phyloP scores from a whole-genome alignment of 2,888 invertebrate genomes.

The Congeria kusceri region DNA sequence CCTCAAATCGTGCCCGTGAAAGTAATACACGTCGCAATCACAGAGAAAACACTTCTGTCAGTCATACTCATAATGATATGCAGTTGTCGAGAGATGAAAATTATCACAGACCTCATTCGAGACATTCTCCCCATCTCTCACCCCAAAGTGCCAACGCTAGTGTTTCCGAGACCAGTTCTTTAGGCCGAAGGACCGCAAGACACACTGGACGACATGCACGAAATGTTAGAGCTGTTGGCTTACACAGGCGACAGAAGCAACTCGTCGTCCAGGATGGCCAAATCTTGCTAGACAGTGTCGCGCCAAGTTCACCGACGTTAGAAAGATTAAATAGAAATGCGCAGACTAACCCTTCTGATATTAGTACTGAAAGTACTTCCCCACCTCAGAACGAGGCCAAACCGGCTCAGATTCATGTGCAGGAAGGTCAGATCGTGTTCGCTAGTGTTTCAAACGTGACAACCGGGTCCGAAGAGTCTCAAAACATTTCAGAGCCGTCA shows the following conservation, averaged over 20 bases:
- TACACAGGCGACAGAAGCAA: conserved; percentile 49
- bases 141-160: conserved; percentile 14
- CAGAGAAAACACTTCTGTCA: conserved; percentile 1
- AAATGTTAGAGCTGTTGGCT: conserved; percentile 40
- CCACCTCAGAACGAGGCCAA: conserved; percentile 27
- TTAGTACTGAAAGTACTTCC: neutral
- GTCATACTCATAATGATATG: neutral
- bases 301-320: conserved; percentile 44
- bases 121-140: neutral
- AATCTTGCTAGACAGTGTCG: conserved; percentile 59
- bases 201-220: conserved; percentile 14
- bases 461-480: conserved; percentile 9
- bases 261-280: conserved; percentile 66
- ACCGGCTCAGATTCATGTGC: conserved; percentile 60
- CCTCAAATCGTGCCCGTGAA: neutral
- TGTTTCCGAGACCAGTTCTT: conserved; percentile 19
- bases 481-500: conserved; percentile 1
- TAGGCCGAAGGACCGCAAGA: conserved; percentile 15
- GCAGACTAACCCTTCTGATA: conserved; percentile 56
- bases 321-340: conserved; percentile 54
- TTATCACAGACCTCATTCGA: too few species aligned
- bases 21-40: neutral
- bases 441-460: conserved; percentile 1
- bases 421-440: conserved; percentile 61
- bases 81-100: neutral